Percentiles rank a stretch among this genome's conserved stretches.
These are phyloP conservation scores for Bergia sp. DNA, from an alignment of 92 coral and sea anemone species.

Conservation along the genomic window DNA sequence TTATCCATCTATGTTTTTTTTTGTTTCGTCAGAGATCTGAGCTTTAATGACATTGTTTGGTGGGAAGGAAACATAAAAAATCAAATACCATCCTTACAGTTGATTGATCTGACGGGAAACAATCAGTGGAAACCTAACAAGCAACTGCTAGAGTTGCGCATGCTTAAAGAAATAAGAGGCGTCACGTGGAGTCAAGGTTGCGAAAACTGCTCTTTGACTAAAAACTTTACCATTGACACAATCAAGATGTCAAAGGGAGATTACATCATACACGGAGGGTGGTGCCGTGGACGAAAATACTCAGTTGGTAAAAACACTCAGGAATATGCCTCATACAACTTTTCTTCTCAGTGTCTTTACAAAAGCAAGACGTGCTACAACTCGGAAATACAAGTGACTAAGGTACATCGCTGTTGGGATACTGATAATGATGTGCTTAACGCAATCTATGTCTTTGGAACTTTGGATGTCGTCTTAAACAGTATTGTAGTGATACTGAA, in stretches of 20 bases:
- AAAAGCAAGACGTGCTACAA: background rate
- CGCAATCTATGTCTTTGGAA: constrained; percentile 25
- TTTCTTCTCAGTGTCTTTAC: constrained; percentile 7
- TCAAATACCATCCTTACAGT: constrained; percentile 56
- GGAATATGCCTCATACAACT: background rate
- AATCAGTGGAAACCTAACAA: constrained; percentile 48
- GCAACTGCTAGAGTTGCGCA: constrained; percentile 46
- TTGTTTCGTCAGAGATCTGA: constrained; percentile 47
- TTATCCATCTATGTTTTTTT: too few relatives aligned
- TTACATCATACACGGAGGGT: constrained; percentile 15
- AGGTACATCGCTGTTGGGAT: constrained; percentile 41
- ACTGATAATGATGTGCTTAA: constrained; percentile 33
- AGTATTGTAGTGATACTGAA: constrained; percentile 22
- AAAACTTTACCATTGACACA: constrained; percentile 33
- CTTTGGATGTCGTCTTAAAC: constrained; percentile 13
- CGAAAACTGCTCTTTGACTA: constrained; percentile 55
- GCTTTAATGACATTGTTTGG: constrained; percentile 26
- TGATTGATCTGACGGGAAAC: constrained; percentile 49
- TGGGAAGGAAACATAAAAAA: constrained; percentile 63
- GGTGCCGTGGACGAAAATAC: constrained; percentile 33
- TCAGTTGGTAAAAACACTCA: constrained; percentile 9
- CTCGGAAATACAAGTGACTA: constrained; percentile 8
- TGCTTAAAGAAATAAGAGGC: constrained; percentile 63
- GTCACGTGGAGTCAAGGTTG: constrained; percentile 70
- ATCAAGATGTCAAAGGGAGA: constrained; percentile 1